phyloP scores from a whole-genome alignment of 1,140 invertebrate genomes.

The Drosophila asahinai region DNA sequence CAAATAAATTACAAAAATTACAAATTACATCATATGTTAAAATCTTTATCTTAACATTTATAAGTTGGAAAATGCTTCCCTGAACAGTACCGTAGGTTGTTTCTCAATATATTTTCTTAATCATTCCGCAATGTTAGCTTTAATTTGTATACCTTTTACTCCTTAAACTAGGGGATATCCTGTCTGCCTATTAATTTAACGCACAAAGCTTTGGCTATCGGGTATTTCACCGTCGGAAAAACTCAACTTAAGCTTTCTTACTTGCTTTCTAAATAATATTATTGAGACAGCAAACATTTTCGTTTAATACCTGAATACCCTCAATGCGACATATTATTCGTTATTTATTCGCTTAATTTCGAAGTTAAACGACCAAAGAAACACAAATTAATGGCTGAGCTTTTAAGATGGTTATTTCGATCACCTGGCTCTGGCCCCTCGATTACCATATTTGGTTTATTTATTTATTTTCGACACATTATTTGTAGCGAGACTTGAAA shows the following conservation, averaged over 20 bases:
- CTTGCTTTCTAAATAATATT: too few relatives aligned
- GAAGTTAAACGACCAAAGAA: slow-evolving; percentile 36
- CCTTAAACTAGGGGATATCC: too few relatives aligned
- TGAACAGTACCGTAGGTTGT: too few relatives aligned
- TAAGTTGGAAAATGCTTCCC: too few relatives aligned
- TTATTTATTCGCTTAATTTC: slow-evolving; percentile 46
- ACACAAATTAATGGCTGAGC: slow-evolving; percentile 61
- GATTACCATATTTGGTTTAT: slow-evolving; percentile 43
- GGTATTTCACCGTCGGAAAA: too few relatives aligned
- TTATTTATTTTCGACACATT: slow-evolving; percentile 73
- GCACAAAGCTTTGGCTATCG: too few relatives aligned
- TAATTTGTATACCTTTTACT: too few relatives aligned
- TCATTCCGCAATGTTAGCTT: too few relatives aligned
- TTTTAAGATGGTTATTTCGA: slow-evolving; percentile 43
- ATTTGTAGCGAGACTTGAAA: slow-evolving; percentile 61
- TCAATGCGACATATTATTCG: neutral
- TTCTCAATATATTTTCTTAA: too few relatives aligned
- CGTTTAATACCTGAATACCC: slow-evolving; percentile 7
- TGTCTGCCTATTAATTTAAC: neutral
- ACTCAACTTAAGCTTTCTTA: neutral
- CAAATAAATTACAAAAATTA: too few relatives aligned
- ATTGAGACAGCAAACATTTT: too few relatives aligned
- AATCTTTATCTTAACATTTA: neutral
- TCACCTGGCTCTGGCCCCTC: slow-evolving; percentile 26
- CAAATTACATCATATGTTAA: too few relatives aligned